Evolutionary conservation across 2,797 vertebrate genomes (phyloP).

Genomic region (Aulostomus chinensis): DNA sequence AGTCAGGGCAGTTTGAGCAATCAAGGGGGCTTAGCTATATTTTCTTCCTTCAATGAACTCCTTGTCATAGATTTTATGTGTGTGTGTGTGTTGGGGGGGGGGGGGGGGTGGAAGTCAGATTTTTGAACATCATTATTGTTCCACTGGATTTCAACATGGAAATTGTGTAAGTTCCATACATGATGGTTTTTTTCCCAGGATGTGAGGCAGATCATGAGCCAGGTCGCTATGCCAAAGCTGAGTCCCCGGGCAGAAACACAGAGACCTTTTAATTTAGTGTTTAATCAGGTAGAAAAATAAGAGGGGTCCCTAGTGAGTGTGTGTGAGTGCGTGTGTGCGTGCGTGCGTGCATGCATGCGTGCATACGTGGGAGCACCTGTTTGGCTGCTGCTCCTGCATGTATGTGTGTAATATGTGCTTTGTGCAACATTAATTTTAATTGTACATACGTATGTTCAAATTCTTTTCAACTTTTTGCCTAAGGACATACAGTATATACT

Average conservation of each 20-base stretch:
- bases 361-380: too few relatives aligned
- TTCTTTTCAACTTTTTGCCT: too few relatives aligned
- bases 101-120: conserved; percentile 16
- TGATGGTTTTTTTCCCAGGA: conserved; percentile 47
- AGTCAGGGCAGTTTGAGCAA: conserved; percentile 37
- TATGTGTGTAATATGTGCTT: not conserved
- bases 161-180: conserved; percentile 42
- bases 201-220: conserved; percentile 14
- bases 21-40: conserved; percentile 43
- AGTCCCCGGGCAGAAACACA: conserved; percentile 25
- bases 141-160: conserved; percentile 56
- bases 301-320: too few relatives aligned
- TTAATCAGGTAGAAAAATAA: conserved; percentile 55
- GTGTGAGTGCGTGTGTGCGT: too few relatives aligned
- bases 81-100: not conserved
- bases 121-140: conserved; percentile 52
- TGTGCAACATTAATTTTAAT: too few relatives aligned
- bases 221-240: conserved; percentile 20
- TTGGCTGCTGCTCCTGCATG: conserved; percentile 19
- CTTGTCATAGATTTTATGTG: conserved; percentile 39
- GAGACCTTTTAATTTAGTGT: conserved; percentile 38
- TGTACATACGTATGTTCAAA: too few relatives aligned
- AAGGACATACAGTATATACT: too few relatives aligned
- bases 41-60: conserved; percentile 56
- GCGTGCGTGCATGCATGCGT: too few relatives aligned